A percentile compares a stretch with the other conserved stretches of the same genome.
Evolutionary conservation across 2,888 invertebrate genomes (phyloP).

Genomic region (Zelleria hepariella): DNA sequence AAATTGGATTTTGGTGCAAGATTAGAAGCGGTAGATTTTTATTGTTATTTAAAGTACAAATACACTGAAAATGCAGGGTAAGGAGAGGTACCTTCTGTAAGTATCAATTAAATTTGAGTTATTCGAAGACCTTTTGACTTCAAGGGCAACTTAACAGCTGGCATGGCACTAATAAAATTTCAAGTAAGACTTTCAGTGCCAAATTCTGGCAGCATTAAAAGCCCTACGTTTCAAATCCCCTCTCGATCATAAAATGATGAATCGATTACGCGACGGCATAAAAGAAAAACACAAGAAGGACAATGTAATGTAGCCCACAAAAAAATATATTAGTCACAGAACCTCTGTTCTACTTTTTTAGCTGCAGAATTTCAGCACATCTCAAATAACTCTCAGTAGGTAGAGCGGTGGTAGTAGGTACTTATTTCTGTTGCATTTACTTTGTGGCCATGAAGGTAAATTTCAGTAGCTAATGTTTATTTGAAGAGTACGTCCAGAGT

Average conservation of each 20-base stretch:
- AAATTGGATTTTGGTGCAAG: no score
- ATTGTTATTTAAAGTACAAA: no score
- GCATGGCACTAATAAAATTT: not conserved
- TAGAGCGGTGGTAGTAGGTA: no score
- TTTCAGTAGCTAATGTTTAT: slow-evolving; percentile 46
- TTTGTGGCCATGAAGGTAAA: slow-evolving; percentile 23
- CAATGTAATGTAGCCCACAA: no score
- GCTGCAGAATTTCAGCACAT: no score
- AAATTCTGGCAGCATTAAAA: not conserved
- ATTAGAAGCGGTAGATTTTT: no score
- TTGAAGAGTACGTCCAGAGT: slow-evolving; percentile 34
- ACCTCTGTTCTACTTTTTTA: no score
- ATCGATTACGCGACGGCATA: not conserved
- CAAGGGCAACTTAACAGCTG: not conserved
- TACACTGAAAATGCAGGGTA: no score
- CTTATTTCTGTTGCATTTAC: not conserved
- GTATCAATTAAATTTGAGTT: not conserved
- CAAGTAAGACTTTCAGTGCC: not conserved
- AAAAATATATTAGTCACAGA: no score
- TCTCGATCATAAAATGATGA: not conserved
- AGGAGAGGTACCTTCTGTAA: no score
- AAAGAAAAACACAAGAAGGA: no score
- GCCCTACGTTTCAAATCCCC: not conserved
- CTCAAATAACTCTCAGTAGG: no score
- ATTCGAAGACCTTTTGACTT: not conserved